Conservation (phyloP, 2,797 vertebrate genomes). For the Tarsius wallacei region DNA sequence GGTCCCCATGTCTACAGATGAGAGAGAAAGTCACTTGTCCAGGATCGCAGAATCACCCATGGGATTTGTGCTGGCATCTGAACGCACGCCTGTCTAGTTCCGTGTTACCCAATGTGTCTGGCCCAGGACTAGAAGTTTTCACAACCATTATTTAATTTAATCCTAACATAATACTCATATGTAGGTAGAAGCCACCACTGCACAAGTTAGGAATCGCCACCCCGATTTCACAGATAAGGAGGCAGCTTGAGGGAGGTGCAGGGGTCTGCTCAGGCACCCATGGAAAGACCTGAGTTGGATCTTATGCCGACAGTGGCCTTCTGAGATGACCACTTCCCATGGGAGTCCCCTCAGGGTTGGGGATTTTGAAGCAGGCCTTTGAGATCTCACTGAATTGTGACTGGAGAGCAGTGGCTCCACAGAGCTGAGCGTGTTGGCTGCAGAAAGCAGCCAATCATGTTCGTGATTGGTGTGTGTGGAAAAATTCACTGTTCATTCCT, state of each 20-base stretch:
- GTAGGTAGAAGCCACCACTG: background rate
- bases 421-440: background rate
- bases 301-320: background rate
- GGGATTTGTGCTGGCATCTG: conserved; percentile 14
- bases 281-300: background rate
- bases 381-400: background rate
- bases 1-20: background rate
- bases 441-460: conserved; percentile 72
- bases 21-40: conserved; percentile 9
- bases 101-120: background rate
- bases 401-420: background rate
- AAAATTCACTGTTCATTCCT: conserved; percentile 80
- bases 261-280: background rate
- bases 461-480: conserved; percentile 79
- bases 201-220: background rate
- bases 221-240: background rate
- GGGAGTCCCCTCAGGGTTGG: background rate
- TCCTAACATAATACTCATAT: background rate
- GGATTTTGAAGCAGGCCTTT: background rate
- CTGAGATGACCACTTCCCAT: background rate
- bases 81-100: background rate
- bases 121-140: conserved; percentile 18
- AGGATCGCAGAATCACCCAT: background rate
- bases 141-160: background rate
- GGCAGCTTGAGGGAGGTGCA: accelerated